phyloP scores from a whole-genome alignment of 1,140 invertebrate species.

The Gryllus bimaculatus region DNA sequence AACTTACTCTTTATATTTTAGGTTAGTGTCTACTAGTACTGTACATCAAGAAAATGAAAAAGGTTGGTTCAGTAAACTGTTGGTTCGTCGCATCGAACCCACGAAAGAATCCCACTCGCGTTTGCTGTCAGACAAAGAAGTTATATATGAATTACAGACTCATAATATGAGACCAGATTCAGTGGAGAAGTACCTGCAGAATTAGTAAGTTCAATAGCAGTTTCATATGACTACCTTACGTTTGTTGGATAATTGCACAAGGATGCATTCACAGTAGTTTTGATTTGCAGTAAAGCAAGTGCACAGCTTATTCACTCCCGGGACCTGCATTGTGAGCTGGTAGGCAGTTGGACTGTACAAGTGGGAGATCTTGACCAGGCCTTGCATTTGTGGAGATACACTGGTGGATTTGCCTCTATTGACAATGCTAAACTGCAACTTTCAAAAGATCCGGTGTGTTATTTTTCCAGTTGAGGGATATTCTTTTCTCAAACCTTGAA shows the following conservation, averaged over 20 bases:
- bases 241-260: not conserved
- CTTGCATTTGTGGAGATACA: slow-evolving; percentile 88
- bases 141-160: slow-evolving; percentile 88
- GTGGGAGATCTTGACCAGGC: slow-evolving; percentile 97
- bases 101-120: slow-evolving; percentile 91
- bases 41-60: slow-evolving; percentile 47
- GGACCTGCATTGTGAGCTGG: slow-evolving; percentile 60
- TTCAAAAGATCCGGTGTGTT: slow-evolving; percentile 56
- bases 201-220: slow-evolving; percentile 64
- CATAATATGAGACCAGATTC: slow-evolving; percentile 86
- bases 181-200: slow-evolving; percentile 73
- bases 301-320: slow-evolving; percentile 66
- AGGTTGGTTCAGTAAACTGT: slow-evolving; percentile 80
- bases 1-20: slow-evolving; percentile 7
- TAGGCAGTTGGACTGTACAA: slow-evolving; percentile 80
- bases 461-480: no score
- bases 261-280: slow-evolving; percentile 3
- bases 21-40: slow-evolving; percentile 34
- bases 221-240: slow-evolving; percentile 18
- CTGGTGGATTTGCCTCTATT: slow-evolving; percentile 81
- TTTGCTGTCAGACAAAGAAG: slow-evolving; percentile 88
- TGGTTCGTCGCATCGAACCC: slow-evolving; percentile 84
- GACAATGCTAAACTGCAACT: slow-evolving; percentile 67
- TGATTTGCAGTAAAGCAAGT: slow-evolving; percentile 59
- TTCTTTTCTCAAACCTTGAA: not conserved